Evolutionary conservation across 30 jellyfish, hydroid and myxozoan species (phyloP).

Genomic region (Turritopsis rubra): DNA sequence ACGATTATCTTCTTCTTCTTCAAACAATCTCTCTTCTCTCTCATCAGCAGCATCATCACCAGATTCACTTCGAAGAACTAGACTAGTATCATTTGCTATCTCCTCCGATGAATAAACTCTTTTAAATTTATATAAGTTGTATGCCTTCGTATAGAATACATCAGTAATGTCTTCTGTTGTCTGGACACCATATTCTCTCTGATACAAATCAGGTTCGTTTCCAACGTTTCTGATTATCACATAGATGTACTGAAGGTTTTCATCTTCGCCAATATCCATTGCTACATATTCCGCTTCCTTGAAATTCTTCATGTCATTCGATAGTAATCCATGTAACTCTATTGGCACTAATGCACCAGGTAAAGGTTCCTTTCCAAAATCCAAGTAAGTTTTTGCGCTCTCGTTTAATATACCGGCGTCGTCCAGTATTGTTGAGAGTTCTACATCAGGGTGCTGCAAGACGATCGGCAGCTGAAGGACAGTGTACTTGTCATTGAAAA

Average conservation of each 20-base stretch:
- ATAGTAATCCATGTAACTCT: constrained; percentile 44
- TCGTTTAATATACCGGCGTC: constrained; percentile 22
- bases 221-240: constrained; percentile 29
- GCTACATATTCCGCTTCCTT: constrained; percentile 68
- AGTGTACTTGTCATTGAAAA: neutral
- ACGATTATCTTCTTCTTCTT: constrained; percentile 5
- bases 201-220: neutral
- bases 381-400: neutral
- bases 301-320: constrained; percentile 34
- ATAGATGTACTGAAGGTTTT: constrained; percentile 39
- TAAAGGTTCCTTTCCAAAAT: constrained; percentile 1
- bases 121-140: neutral
- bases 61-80: neutral
- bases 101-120: neutral
- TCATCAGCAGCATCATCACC: neutral
- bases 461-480: neutral
- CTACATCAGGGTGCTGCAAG: constrained; percentile 4
- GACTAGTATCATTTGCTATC: constrained; percentile 2
- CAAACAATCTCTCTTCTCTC: neutral
- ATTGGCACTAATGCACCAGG: constrained; percentile 59
- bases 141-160: neutral
- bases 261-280: constrained; percentile 47
- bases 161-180: neutral
- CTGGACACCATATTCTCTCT: constrained; percentile 14
- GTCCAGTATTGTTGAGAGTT: constrained; percentile 26